Evolutionary conservation across 2,888 invertebrate genomes (phyloP), one percentile per base, ranked within the genome.

Genomic region (Idaea aversata): DNA sequence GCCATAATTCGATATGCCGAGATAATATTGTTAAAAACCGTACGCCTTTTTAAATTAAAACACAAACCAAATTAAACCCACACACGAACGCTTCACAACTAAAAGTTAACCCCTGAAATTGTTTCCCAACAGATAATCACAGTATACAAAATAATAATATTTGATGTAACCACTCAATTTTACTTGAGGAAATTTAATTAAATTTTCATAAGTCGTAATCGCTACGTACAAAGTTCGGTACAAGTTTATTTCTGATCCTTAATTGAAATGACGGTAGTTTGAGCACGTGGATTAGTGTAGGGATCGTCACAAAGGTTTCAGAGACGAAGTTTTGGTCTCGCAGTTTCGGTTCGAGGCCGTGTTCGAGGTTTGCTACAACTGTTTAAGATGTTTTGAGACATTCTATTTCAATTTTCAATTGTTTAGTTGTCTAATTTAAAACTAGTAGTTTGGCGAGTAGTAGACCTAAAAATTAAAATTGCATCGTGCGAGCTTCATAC

Each of bases 191-290:
- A 36, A 61, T 63, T 64, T 61, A 58, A 60, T 34, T 61, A 63
- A 47, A 34, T 47, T 15, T 13, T 63, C 63, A 59, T 61, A 61
- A 59, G 61, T 61, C 61, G 25, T 36, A 66, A 62, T 65, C 68
- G 63, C 65, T 57, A 63, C 63, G 35, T 63, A 36, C 61, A 34
- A 62, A 63, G 60, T 65, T 65, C 61, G 61, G 59, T 64, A 60
- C 15, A 63, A 63, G 63, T 71, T 68, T 47, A 65, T 65, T 65
- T 59, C 61, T 69, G 65, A 70, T 68, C 66, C 65, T 61, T 66
- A 65, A 72, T 70, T 68, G 61, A 69, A 72, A 70, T 67, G 65
- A 62, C 36, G 16, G 15, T 59, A 59, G 59, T 59, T 59, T 16
- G 16, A 13, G 59, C 34, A 59, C 16, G 47, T 47, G 47, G 16